These are phyloP conservation scores for Carollia perspicillata DNA, from an alignment of 2,113 vertebrate species.

Conservation along the genomic window DNA sequence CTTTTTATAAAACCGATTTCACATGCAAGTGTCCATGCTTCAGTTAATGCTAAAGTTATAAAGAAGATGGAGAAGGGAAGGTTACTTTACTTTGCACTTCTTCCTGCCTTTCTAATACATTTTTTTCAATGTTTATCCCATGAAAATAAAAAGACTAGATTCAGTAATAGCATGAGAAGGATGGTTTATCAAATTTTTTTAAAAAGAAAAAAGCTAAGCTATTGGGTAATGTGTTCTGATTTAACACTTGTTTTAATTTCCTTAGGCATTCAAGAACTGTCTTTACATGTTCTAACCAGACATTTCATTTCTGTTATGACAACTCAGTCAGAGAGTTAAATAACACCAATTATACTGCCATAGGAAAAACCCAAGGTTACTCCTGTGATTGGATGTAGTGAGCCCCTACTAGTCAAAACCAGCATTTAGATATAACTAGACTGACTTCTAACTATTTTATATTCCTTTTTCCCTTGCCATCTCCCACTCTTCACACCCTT, in stretches of 20 bases:
- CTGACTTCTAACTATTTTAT: background rate
- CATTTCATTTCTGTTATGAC: background rate
- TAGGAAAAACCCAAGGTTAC: background rate
- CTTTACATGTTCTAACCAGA: background rate
- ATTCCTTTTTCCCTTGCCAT: background rate
- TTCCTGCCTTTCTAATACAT: background rate
- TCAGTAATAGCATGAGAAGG: background rate
- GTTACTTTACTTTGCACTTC: background rate
- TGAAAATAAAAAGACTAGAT: slow-evolving; percentile 10
- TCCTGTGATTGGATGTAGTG: background rate
- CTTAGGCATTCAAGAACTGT: background rate
- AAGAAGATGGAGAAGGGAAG: background rate
- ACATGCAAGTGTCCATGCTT: background rate
- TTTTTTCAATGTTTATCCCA: background rate
- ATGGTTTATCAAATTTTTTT: background rate
- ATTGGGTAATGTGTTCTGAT: background rate
- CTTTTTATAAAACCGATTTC: slow-evolving; percentile 1
- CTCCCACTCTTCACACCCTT: background rate
- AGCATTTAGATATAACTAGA: background rate
- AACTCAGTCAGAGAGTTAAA: background rate
- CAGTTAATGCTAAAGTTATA: background rate
- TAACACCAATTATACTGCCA: background rate
- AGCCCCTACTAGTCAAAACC: background rate
- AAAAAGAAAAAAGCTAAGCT: background rate
- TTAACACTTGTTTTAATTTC: background rate